Evolutionary conservation across 2,888 invertebrate species (phyloP), one percentile per base, ranked within the genome.

Genomic region (Chrysolina oricalcia): DNA sequence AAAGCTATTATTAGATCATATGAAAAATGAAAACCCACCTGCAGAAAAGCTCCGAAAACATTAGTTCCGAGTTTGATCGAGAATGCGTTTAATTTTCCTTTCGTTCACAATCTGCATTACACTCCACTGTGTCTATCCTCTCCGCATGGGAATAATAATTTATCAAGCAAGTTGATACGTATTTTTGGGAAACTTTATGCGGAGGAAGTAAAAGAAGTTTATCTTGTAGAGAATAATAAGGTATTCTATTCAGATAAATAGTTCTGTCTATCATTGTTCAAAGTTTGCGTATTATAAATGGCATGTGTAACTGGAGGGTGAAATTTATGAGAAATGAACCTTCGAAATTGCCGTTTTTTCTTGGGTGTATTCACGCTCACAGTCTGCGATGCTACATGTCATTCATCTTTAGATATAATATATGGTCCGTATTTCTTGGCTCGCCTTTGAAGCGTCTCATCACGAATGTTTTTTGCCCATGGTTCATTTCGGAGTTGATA

Each of bases 321-420:
- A 86, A 86, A 87, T 87, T 87, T 87, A 87, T 88, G 88, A 88
- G 87, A 88, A 88, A 88, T 88, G 88, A 88, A 88, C 87, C 87
- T 87, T 88, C 86, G 85, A 86, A 87, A 82, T 81, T 81, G 73
- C 78, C 75, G 76, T 74, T 78, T 80, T 82, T 82, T 79, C 77
- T 73, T 19, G 48, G 46, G 27, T n/a, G 40, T 40, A 53, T 53
- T 43, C 68, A 40, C 43, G 35, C 53, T 41, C 68, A 53, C 40
- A 53, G 68, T 35, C 13, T 43, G 35, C 19, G 50, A 35, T 27
- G 67, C 81, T 50, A 80, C 81, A 79, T 80, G 74, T 78, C 72
- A 86, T 86, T 83, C 83, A 86, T 86, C 85, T 85, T 85, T 68
- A 80, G 83, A 84, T 35, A 35, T 66, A 46, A 83, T 50, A 50